Conservation (phyloP, 2,113 vertebrate genomes). For the Pangasianodon gigas region DNA sequence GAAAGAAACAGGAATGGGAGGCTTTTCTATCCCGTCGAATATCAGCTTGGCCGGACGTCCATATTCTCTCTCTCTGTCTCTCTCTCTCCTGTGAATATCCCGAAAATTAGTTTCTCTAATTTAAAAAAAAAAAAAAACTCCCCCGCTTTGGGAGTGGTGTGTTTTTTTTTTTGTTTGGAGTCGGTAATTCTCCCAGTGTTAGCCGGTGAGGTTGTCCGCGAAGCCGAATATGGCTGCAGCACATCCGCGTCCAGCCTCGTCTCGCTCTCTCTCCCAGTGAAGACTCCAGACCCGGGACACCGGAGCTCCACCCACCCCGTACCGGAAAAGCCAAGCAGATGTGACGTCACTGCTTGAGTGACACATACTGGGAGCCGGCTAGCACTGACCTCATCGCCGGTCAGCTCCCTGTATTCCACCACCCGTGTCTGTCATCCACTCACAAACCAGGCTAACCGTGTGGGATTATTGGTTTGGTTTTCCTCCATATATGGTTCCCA, state of each 20-base stretch:
- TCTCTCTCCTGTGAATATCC: neutral
- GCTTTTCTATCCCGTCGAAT: slow-evolving; percentile 61
- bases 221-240: slow-evolving; percentile 64
- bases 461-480: neutral
- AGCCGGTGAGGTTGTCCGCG: slow-evolving; percentile 48
- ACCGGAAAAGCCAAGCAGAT: slow-evolving; percentile 69
- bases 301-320: slow-evolving; percentile 65
- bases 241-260: slow-evolving; percentile 54
- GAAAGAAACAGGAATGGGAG: slow-evolving; percentile 56
- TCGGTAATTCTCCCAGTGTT: slow-evolving; percentile 23
- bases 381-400: slow-evolving; percentile 62
- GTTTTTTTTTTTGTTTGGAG: neutral
- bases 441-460: neutral
- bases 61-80: slow-evolving; percentile 43
- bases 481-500: neutral
- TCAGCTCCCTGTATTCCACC: neutral
- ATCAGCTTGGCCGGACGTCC: slow-evolving; percentile 61
- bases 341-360: slow-evolving; percentile 72
- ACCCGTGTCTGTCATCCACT: neutral
- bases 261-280: slow-evolving; percentile 52
- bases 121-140: neutral
- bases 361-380: slow-evolving; percentile 61
- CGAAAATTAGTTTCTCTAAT: neutral
- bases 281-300: slow-evolving; percentile 60
- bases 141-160: neutral